Evolutionary conservation across 2,888 invertebrate genomes (phyloP), one percentile per base, ranked within the genome.

Genomic region (Athalia circularis): DNA sequence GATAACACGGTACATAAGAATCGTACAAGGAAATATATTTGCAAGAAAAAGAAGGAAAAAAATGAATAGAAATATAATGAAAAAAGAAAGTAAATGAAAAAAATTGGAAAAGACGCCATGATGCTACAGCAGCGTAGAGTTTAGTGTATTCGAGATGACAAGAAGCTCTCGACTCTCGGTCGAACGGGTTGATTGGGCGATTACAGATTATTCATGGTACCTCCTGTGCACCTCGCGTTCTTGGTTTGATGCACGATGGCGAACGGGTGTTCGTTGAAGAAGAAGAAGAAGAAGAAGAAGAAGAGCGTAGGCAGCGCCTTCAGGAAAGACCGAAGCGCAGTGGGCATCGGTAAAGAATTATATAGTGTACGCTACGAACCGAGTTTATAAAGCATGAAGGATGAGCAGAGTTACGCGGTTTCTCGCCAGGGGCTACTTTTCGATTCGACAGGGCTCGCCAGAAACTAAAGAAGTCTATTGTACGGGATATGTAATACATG

Each of bases 121-220:
- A 8, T 54, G n/a, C 54, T 4, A 29, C 29, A 29, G 29, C 29
- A 29, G 29, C 29, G 29, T 2, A 29, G n/a, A 29, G 29, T 29
- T 29, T 29, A 29, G 29, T 29, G 29, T 29, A 29, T 29, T 29
- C 54, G 9, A n/a, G 54, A 54, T 54, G 54, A 54, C 54, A 54
- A 54, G 54, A 54, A 13, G 72, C 8, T 6, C 45, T 65, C 82
- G 83, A 83, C 82, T 83, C 80, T 83, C 82, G 83, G 81, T 82
- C 83, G 84, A 80, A 83, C 84, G 84, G 79, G 83, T 85, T 85
- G 85, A 87, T 87, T 87, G 85, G 84, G 81, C 84, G 86, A 87
- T 87, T 87, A 87, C 81, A 80, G 86, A 86, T 87, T 86, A 85
- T 87, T 82, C 87, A 86, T 83, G 86, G 81, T 85, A 82, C 85